Evolutionary conservation across 2,113 vertebrate species (phyloP).

Genomic region (Microcebus murinus): DNA sequence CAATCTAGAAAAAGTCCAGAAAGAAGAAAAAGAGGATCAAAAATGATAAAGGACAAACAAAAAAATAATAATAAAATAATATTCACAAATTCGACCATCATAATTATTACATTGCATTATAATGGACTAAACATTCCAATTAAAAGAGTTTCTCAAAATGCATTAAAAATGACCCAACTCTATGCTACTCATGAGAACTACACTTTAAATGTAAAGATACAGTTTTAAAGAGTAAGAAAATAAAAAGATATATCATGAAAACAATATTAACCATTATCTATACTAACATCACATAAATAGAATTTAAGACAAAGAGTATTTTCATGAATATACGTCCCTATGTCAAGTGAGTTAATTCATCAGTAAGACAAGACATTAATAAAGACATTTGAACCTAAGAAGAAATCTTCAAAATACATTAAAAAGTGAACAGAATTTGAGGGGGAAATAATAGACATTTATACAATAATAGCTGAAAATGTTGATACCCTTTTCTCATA

Average conservation of each 20-base stretch:
- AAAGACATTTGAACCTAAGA: not conserved
- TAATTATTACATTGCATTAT: too few species aligned
- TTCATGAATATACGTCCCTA: not conserved
- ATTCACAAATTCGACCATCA: too few species aligned
- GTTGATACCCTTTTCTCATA: not conserved
- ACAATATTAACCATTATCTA: not conserved
- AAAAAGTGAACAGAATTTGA: not conserved
- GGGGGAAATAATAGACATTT: not conserved
- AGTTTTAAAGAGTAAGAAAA: not conserved
- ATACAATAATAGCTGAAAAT: not conserved
- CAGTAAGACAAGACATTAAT: not conserved
- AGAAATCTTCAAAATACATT: not conserved
- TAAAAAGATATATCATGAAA: not conserved
- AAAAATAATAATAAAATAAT: too few species aligned
- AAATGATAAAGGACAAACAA: too few species aligned
- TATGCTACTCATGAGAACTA: not conserved
- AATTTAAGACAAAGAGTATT: not conserved
- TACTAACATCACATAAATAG: not conserved
- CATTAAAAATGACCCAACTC: not conserved
- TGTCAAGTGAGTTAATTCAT: not conserved
- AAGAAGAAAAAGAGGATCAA: not conserved
- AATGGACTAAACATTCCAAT: too few species aligned
- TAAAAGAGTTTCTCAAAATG: not conserved
- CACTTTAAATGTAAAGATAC: not conserved
- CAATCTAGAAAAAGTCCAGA: not conserved